A percentile compares a stretch with the other conserved stretches of the same genome.
These are phyloP conservation scores for Hirtodrosophila duncani DNA, from an alignment of 2,888 invertebrate species.

Conservation along the genomic window DNA sequence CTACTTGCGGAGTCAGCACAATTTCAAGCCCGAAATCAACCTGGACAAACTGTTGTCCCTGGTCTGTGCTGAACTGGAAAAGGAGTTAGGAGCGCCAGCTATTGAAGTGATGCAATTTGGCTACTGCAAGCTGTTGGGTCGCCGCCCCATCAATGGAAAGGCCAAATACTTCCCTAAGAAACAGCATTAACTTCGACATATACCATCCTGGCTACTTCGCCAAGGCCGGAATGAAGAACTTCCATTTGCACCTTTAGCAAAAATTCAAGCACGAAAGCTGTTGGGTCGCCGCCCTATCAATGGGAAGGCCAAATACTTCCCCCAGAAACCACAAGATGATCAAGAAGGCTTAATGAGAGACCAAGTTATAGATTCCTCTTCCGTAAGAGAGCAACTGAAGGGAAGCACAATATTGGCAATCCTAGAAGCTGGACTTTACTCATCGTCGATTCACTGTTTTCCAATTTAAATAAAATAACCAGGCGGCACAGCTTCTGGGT, in stretches of 20 bases:
- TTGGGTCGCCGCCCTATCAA: conserved; percentile 99
- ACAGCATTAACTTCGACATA: too few species aligned
- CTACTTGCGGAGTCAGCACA: conserved; percentile 93
- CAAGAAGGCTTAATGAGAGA: conserved; percentile 96
- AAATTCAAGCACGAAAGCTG: conserved; percentile 80
- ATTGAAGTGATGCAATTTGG: conserved; percentile 97
- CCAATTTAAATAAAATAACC: too few species aligned
- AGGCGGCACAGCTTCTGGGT: too few species aligned
- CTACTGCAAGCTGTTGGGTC: conserved; percentile 81
- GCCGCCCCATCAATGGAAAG: conserved; percentile 80
- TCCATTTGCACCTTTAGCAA: conserved; percentile 75
- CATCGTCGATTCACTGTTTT: too few species aligned
- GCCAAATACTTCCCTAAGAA: too few species aligned
- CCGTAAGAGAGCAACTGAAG: conserved; percentile 43
- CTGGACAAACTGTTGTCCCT: conserved; percentile 98
- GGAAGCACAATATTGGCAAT: too few species aligned
- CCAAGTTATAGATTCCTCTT: conserved; percentile 80
- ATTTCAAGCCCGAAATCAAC: conserved; percentile 96
- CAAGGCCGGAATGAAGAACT: conserved; percentile 77
- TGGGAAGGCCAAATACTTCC: conserved; percentile 99
- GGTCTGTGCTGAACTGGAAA: conserved; percentile 92
- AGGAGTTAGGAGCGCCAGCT: conserved; percentile 93
- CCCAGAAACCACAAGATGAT: conserved; percentile 96
- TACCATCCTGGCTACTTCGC: too few species aligned
- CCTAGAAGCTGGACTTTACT: too few species aligned